phyloP scores from a whole-genome alignment of 1,140 invertebrate genomes.

The Trachymyrmex cornetzi region DNA sequence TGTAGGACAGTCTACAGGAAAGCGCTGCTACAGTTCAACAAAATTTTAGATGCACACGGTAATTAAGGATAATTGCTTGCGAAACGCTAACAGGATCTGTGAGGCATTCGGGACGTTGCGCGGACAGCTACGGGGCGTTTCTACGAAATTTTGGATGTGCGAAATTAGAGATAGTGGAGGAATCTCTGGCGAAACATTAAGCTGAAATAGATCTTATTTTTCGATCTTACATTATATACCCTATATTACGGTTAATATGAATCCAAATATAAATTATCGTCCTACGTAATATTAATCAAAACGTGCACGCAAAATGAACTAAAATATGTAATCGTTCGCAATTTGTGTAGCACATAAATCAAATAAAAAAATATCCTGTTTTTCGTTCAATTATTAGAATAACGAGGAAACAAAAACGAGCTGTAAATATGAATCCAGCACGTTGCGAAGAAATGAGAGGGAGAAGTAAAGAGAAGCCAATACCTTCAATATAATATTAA shows the following conservation, averaged over 20 bases:
- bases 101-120: not conserved
- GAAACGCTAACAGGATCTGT: conserved; percentile 56
- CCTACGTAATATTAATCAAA: not conserved
- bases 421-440: not conserved
- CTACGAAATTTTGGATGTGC: conserved; percentile 47
- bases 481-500: conserved; percentile 46
- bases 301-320: not conserved
- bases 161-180: conserved; percentile 9
- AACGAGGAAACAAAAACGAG: not conserved
- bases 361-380: not conserved
- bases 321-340: not conserved
- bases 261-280: not conserved
- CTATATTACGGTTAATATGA: not conserved
- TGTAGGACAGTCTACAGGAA: conserved; percentile 30
- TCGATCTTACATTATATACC: not conserved
- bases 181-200: conserved; percentile 8
- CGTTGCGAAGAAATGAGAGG: not conserved
- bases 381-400: conserved; percentile 2
- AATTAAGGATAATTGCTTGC: conserved; percentile 65
- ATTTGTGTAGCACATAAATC: not conserved
- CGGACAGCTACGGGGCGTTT: conserved; percentile 44
- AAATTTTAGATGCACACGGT: conserved; percentile 55
- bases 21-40: conserved; percentile 51
- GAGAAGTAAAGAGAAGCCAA: not conserved
- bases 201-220: not conserved